Evolutionary conservation across 2,888 invertebrate species (phyloP).

Genomic region (Prenolepis imparis): DNA sequence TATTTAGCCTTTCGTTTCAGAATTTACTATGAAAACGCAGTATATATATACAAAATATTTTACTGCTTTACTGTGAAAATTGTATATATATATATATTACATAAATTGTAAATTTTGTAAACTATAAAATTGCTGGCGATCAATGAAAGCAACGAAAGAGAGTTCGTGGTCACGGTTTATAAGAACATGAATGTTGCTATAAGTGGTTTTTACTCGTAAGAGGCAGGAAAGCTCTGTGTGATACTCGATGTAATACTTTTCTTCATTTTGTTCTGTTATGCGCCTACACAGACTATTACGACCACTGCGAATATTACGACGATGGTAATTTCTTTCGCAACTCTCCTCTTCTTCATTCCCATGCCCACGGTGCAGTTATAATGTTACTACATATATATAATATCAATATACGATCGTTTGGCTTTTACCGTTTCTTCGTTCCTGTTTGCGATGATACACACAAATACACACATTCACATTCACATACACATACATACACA

Average conservation of each 20-base stretch:
- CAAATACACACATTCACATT: background rate
- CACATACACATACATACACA: background rate
- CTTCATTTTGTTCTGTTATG: conserved; percentile 85
- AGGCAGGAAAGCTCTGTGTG: conserved; percentile 79
- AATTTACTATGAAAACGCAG: background rate
- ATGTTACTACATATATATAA: conserved; percentile 50
- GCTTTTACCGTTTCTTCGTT: conserved; percentile 72
- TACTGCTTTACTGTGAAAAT: background rate
- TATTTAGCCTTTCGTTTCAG: background rate
- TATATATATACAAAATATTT: background rate
- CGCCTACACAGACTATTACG: conserved; percentile 86
- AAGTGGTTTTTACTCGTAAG: conserved; percentile 78
- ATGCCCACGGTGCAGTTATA: conserved; percentile 63
- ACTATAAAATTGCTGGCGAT: background rate
- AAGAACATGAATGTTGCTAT: conserved; percentile 78
- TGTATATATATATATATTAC: background rate
- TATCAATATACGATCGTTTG: conserved; percentile 73
- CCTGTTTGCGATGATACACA: conserved; percentile 45
- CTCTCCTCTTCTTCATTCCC: conserved; percentile 74
- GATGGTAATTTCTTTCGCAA: conserved; percentile 85
- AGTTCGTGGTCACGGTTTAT: conserved; percentile 66
- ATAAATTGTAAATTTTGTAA: background rate
- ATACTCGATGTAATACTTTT: conserved; percentile 85
- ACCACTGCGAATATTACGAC: conserved; percentile 86
- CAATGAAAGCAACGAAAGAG: conserved; percentile 36